Conservation (phyloP, 2,113 vertebrate species). For the Prionailurus bengalensis region DNA sequence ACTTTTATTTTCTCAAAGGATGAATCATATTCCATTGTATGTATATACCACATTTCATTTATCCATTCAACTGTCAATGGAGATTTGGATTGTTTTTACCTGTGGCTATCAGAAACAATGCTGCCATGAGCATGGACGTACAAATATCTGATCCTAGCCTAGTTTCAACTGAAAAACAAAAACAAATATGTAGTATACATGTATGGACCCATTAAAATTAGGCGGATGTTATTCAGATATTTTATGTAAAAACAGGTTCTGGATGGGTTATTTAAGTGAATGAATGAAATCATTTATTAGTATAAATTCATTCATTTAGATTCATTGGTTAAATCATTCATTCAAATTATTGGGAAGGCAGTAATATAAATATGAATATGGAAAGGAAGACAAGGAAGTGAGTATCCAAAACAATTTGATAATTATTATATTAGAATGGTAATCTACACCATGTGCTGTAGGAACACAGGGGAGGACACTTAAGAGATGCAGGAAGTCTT, state of each 20-base stretch:
- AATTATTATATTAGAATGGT: neutral
- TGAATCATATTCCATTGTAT: neutral
- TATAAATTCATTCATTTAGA: neutral
- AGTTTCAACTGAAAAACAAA: neutral
- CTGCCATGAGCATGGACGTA: neutral
- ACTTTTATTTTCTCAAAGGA: neutral
- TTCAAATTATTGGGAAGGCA: neutral
- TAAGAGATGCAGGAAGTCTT: neutral
- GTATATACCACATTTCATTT: neutral
- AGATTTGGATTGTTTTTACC: neutral
- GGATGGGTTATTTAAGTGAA: neutral
- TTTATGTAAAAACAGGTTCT: constrained; percentile 7
- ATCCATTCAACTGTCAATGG: neutral
- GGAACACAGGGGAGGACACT: neutral
- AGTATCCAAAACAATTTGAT: neutral
- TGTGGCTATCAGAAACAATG: neutral
- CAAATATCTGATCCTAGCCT: neutral
- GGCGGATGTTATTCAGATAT: neutral
- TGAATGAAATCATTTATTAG: neutral
- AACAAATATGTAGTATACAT: neutral
- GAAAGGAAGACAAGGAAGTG: neutral
- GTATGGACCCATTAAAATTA: neutral
- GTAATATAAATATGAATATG: neutral
- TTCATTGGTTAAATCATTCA: neutral
- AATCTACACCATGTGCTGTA: accelerated